Percentiles rank a stretch among this genome's conserved stretches.
These are phyloP conservation scores for Esperia sulphurella DNA, from an alignment of 2,888 invertebrate genomes.

Conservation along the genomic window DNA sequence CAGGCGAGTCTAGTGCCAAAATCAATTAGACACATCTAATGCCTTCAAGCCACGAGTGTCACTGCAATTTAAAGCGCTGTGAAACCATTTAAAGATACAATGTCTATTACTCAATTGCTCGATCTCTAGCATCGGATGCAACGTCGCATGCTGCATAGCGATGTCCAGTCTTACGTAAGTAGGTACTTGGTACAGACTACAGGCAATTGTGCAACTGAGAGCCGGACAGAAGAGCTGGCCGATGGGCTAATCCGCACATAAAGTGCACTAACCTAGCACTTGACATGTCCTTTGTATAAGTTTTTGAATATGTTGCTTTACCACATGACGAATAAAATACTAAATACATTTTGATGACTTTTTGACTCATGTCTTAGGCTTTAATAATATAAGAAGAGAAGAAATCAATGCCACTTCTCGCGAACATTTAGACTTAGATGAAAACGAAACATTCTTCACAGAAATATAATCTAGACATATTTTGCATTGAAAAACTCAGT, in stretches of 20 bases:
- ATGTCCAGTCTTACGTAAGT: conserved; percentile 1
- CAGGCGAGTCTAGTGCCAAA: no score
- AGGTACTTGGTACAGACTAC: background rate
- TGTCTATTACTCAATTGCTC: background rate
- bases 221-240: background rate
- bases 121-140: background rate
- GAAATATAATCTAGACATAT: no score
- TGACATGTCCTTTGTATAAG: background rate
- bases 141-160: background rate
- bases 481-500: no score
- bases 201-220: background rate
- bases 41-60: background rate
- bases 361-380: no score
- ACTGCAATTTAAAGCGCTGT: background rate
- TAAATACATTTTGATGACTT: no score
- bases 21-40: background rate
- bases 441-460: no score
- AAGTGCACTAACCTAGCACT: background rate
- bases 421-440: no score
- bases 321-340: background rate
- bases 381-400: no score
- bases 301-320: no score
- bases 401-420: no score
- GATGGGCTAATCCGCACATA: conserved; percentile 1
- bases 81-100: background rate